Percentiles rank a stretch among this genome's conserved stretches.
Conservation (phyloP, 2,888 invertebrate species). For the Ormyrus labotus region DNA sequence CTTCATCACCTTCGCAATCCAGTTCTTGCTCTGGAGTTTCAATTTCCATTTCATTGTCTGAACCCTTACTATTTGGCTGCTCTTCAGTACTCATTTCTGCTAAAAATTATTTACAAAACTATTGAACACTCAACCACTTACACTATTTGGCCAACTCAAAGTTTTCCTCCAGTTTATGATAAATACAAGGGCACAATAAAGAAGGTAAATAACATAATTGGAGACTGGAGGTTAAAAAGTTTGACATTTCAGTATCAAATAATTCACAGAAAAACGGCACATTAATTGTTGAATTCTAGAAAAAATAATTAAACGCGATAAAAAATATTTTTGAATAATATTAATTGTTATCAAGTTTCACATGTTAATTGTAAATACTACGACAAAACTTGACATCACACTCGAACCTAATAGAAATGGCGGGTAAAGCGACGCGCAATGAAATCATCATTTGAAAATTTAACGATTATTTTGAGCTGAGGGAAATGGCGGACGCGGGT, state of each 20-base stretch:
- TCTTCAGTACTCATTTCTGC: conserved; percentile 57
- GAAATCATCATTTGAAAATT: conserved; percentile 49
- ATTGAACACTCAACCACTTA: conserved; percentile 15
- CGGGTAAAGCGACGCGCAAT: conserved; percentile 54
- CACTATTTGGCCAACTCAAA: conserved; percentile 10
- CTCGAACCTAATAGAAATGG: conserved; percentile 44
- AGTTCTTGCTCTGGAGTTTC: conserved; percentile 38
- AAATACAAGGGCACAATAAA: conserved; percentile 13
- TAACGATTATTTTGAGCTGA: conserved; percentile 51
- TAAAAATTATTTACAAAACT: conserved; percentile 29
- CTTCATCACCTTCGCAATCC: conserved; percentile 69
- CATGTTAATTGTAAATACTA: conserved; percentile 1
- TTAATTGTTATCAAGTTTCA: conserved; percentile 11
- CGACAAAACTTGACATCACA: conserved; percentile 27
- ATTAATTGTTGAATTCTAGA: background rate
- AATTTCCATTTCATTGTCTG: conserved; percentile 59
- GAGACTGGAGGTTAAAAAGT: conserved; percentile 45
- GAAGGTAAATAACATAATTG: conserved; percentile 23
- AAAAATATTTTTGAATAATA: background rate
- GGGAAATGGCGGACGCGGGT: conserved; percentile 51
- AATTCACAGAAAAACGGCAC: background rate
- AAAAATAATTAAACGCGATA: background rate
- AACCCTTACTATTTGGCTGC: conserved; percentile 45
- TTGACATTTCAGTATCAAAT: conserved; percentile 30
- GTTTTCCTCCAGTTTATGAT: background rate